These are phyloP conservation scores for Callocephalon fimbriatum DNA, from an alignment of 2,113 vertebrate genomes.

Conservation along the genomic window DNA sequence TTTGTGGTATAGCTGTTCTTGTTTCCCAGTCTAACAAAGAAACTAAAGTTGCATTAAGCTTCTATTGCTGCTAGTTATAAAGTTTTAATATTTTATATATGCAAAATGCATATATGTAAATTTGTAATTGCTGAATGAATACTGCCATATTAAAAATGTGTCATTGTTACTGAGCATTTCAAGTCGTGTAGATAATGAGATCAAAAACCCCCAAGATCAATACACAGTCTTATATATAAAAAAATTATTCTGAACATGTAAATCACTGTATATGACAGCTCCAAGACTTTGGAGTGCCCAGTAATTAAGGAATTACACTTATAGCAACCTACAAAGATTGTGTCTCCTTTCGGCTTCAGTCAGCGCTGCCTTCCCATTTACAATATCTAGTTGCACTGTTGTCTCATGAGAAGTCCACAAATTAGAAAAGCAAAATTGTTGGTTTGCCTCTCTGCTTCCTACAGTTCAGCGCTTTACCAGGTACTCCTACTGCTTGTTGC, in stretches of 20 bases:
- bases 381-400: neutral
- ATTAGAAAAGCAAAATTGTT: neutral
- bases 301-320: neutral
- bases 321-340: neutral
- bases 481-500: neutral
- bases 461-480: neutral
- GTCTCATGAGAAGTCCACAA: neutral
- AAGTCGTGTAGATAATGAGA: neutral
- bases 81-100: neutral
- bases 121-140: neutral
- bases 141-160: neutral
- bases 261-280: neutral
- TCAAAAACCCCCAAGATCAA: neutral
- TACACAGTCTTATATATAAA: neutral
- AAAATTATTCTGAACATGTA: neutral
- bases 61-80: neutral
- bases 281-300: neutral
- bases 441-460: neutral
- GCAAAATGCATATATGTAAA: neutral
- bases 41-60: neutral
- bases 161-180: neutral
- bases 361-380: neutral
- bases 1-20: neutral
- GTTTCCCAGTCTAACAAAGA: neutral
- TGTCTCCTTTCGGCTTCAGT: neutral